Conservation (phyloP, 2,888 invertebrate species). For the Paralinhomoeus sp. region DNA sequence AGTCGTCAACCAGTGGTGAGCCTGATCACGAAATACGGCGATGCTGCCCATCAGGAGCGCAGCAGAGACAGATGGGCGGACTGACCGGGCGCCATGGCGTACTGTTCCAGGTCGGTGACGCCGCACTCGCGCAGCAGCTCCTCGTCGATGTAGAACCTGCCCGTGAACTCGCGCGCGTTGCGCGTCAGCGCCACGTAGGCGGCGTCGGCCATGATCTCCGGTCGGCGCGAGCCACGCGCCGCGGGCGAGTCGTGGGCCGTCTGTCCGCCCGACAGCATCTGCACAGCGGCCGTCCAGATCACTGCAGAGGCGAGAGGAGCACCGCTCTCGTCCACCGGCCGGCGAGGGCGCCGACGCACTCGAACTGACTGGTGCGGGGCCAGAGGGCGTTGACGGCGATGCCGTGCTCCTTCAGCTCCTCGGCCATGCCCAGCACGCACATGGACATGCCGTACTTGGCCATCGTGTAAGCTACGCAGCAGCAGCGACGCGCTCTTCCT, state of each 20-base stretch:
- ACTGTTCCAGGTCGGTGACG: constrained; percentile 55
- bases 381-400: constrained; percentile 86
- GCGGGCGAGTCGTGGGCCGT: constrained; percentile 8
- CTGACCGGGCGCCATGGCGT: constrained; percentile 55
- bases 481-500: too few species aligned
- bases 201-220: constrained; percentile 67
- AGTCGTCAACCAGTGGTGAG: constrained; percentile 55
- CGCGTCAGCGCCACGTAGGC: constrained; percentile 57
- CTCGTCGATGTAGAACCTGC: constrained; percentile 79
- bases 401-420: constrained; percentile 55
- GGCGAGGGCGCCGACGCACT: too few species aligned
- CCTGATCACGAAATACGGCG: constrained; percentile 15
- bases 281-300: constrained; percentile 66
- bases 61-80: not conserved
- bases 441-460: constrained; percentile 76
- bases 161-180: constrained; percentile 44
- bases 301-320: constrained; percentile 32
- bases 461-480: constrained; percentile 81
- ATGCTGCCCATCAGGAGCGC: not conserved
- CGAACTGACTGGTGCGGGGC: constrained; percentile 42
- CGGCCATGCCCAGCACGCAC: constrained; percentile 84
- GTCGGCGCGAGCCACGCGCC: constrained; percentile 44
- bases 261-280: constrained; percentile 35
- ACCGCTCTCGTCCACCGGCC: too few species aligned
- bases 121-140: constrained; percentile 54